phyloP scores from a whole-genome alignment of 2,888 invertebrate species.

The Terebella lapidaria region DNA sequence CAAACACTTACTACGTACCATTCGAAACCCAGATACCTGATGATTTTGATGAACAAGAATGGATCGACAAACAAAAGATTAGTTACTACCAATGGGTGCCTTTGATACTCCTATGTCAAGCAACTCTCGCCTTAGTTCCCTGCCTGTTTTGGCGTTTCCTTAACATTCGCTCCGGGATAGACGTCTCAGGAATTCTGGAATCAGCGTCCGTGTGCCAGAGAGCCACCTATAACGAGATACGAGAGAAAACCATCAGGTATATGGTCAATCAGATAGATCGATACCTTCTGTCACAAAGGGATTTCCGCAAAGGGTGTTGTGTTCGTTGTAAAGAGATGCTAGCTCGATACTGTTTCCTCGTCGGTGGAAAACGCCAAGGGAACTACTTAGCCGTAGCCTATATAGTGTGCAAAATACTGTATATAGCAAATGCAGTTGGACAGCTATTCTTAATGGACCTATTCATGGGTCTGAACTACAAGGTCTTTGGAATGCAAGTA shows the following conservation, averaged over 20 bases:
- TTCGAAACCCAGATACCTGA: constrained; percentile 53
- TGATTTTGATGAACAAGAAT: constrained; percentile 43
- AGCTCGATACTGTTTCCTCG: constrained; percentile 44
- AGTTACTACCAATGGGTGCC: constrained; percentile 29
- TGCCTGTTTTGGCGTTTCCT: constrained; percentile 26
- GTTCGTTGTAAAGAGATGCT: constrained; percentile 41
- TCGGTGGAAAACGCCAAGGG: constrained; percentile 53
- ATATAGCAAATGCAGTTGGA: constrained; percentile 53
- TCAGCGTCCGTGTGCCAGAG: constrained; percentile 22
- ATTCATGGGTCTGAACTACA: constrained; percentile 54
- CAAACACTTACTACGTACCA: constrained; percentile 56
- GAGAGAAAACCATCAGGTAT: constrained; percentile 22
- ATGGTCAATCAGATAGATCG: constrained; percentile 26
- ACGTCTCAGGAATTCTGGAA: constrained; percentile 22
- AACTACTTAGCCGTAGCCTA: constrained; percentile 56
- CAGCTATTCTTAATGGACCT: constrained; percentile 56
- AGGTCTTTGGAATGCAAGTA: constrained; percentile 55
- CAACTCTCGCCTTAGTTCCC: constrained; percentile 20
- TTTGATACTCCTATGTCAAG: constrained; percentile 18
- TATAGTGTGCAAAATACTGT: constrained; percentile 49
- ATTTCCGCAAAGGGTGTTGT: constrained; percentile 43
- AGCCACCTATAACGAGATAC: constrained; percentile 21
- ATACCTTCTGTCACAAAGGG: constrained; percentile 47
- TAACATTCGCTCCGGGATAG: constrained; percentile 24
- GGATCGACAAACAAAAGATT: constrained; percentile 21